Evolutionary conservation across 1,140 invertebrate species (phyloP).

Genomic region (Drosophila watanabei): DNA sequence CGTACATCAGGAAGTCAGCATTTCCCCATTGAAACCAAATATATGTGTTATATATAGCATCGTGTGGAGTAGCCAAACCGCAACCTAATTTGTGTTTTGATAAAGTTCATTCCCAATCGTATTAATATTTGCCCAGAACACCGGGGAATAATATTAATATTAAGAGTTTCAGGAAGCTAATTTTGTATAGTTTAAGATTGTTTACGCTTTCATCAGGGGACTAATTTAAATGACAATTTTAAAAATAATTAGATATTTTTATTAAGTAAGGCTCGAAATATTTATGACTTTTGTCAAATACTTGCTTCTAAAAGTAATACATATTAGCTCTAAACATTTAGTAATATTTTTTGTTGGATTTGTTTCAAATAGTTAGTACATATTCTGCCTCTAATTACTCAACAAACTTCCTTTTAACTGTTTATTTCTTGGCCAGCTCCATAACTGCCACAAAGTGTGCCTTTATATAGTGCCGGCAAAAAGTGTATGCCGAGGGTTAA

Average conservation of each 20-base stretch:
- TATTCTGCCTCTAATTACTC: background rate
- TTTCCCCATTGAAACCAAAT: background rate
- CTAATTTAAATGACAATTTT: too few relatives aligned
- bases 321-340: too few relatives aligned
- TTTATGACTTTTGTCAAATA: too few relatives aligned
- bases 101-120: background rate
- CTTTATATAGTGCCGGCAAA: constrained; percentile 21
- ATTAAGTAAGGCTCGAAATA: too few relatives aligned
- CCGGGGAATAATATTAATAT: too few relatives aligned
- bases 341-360: too few relatives aligned
- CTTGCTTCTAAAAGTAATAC: too few relatives aligned
- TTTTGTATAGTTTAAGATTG: too few relatives aligned
- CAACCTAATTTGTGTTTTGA: background rate
- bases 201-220: too few relatives aligned
- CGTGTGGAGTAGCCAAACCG: background rate
- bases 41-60: background rate
- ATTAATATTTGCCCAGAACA: background rate
- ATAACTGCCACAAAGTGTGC: background rate
- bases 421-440: background rate
- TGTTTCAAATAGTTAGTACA: background rate
- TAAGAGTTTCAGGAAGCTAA: too few relatives aligned
- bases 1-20: background rate
- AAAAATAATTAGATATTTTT: too few relatives aligned
- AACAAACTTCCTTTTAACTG: background rate
- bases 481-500: constrained; percentile 8